phyloP scores from a whole-genome alignment of 92 coral and sea anemone genomes.

The Palythoa grandiflora region DNA sequence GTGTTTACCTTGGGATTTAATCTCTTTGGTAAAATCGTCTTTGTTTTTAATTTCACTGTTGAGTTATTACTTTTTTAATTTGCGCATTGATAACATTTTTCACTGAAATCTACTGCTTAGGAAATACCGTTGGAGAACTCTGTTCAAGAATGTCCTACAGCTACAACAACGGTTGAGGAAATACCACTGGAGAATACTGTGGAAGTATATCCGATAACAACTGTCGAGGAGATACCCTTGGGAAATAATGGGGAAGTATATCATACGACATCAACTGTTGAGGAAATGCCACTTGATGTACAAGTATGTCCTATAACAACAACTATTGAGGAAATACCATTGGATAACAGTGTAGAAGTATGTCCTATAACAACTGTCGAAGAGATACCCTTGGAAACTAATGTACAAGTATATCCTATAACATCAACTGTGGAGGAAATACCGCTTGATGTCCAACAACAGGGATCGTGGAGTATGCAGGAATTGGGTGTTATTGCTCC shows the following conservation, averaged over 20 bases:
- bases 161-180: background rate
- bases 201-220: background rate
- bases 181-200: conserved; percentile 6
- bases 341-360: background rate
- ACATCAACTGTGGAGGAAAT: background rate
- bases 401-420: background rate
- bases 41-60: no score
- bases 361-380: background rate
- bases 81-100: no score
- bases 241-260: background rate
- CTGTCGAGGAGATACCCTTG: conserved; percentile 17
- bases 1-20: background rate
- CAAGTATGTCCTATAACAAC: conserved; percentile 11
- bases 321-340: background rate
- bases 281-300: conserved; percentile 5
- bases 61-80: no score
- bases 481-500: background rate
- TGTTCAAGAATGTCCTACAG: background rate
- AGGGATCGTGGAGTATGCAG: conserved; percentile 31
- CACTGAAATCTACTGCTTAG: background rate
- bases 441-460: background rate
- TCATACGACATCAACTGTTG: background rate
- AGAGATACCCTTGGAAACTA: conserved; percentile 9
- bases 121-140: background rate
- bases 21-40: no score